A percentile compares a stretch with the other conserved stretches of the same genome.
Evolutionary conservation across 1,140 invertebrate species (phyloP).

Genomic region (Drosophila subpulchrella): DNA sequence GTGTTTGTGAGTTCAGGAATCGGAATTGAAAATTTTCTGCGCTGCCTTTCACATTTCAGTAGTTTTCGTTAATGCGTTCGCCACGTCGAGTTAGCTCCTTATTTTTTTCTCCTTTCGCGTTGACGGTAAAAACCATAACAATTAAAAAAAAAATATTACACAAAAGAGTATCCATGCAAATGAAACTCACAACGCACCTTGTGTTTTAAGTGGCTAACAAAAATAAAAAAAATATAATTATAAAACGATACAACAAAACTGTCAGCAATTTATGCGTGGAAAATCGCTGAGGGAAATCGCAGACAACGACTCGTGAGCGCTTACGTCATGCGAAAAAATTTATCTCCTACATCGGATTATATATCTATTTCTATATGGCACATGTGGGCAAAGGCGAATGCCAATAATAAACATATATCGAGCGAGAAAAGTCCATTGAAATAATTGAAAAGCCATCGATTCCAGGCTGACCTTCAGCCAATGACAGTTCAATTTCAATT

Average conservation of each 20-base stretch:
- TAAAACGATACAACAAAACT: constrained; percentile 8
- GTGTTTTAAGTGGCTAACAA: constrained; percentile 22
- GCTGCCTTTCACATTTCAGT: constrained; percentile 80
- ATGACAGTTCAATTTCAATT: constrained; percentile 32
- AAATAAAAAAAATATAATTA: not conserved
- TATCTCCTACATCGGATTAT: constrained; percentile 56
- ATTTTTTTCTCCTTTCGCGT: constrained; percentile 31
- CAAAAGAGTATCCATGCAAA: not conserved
- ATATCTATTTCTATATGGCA: constrained; percentile 76
- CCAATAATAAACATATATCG: constrained; percentile 61
- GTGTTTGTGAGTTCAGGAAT: constrained; percentile 52
- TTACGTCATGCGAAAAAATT: constrained; percentile 68
- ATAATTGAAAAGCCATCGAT: constrained; percentile 36
- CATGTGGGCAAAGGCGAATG: constrained; percentile 58
- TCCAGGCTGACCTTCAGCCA: constrained; percentile 42
- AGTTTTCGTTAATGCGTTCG: constrained; percentile 82
- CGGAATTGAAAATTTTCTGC: constrained; percentile 74
- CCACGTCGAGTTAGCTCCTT: constrained; percentile 56
- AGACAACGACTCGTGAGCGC: constrained; percentile 67
- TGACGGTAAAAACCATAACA: constrained; percentile 34
- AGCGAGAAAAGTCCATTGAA: constrained; percentile 15
- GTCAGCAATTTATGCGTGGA: constrained; percentile 43
- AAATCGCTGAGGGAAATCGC: constrained; percentile 29
- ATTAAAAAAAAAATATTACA: not conserved
- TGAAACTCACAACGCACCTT: not conserved